Base-by-base conservation (phyloP, 64 coral and sea anemone genomes). In the Pocillopora verrucosa region DNA sequence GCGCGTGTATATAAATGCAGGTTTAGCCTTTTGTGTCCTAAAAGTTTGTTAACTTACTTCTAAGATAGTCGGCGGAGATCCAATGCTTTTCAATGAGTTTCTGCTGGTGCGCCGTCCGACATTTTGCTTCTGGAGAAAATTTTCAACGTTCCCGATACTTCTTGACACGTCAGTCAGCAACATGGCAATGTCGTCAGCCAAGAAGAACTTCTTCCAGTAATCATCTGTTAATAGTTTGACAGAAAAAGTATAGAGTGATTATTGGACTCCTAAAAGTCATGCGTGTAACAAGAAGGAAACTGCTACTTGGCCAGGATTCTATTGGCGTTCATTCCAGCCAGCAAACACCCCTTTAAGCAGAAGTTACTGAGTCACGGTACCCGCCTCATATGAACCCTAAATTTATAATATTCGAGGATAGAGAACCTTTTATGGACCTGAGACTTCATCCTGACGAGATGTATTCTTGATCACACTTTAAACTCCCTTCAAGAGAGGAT, bases 131-230 rank as follows among this genome's bases (percentile, higher is more conserved):
- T 94, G 85, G 15, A 98, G 74, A 59, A 80, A 65, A 88, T 76
- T 74, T 58, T 90, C 90, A 19, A 99, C 77, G 24, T 90, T 91
- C 37, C 92, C 86, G 15, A 99, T 91, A 2, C 94, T 90, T 37
- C 97, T 86, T 74, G 89, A 90, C 65, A 99, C 94, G 74, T 99
- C 97, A 16, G 97, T 99, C n/a, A 99, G 83, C 75, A 99, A 60
- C 97, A 99, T 99, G 10, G 97, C 94, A 24, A 92, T 99, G 77
- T 99, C 97, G 76, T 99, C 97, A 67, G 87, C 84, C 58, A 99
- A 80, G 73, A 99, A 99, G 19, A 86, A 93, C 59, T 99, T 99
- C 56, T 83, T 88, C 97, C 97, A 99, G 68, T 99, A 93, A 79
- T 99, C 91, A 68, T 93, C 97, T 99, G 30, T 59, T n/a, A 41